Conservation (phyloP, 2,888 invertebrate genomes). For the Drosophila lacicola region DNA sequence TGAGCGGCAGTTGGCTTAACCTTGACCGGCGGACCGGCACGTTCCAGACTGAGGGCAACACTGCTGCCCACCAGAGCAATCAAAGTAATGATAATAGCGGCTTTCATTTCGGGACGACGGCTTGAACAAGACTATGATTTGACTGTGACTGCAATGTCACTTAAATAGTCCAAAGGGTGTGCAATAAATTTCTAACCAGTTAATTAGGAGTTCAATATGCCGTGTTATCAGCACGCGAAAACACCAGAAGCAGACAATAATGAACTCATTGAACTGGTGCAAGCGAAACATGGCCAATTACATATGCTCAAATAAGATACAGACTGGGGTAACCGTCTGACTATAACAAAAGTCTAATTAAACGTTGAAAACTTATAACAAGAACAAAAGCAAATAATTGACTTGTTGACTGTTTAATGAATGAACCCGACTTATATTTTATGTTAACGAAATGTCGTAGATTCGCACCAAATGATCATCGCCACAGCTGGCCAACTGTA, state of each 20-base stretch:
- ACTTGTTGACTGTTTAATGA: constrained; percentile 5
- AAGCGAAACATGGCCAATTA: constrained; percentile 45
- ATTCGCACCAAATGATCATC: constrained; percentile 90
- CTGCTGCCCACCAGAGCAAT: constrained; percentile 39
- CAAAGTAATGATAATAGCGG: constrained; percentile 41
- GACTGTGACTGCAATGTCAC: not conserved
- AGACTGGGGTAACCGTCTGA: constrained; percentile 2
- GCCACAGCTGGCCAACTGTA: constrained; percentile 91
- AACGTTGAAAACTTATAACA: constrained; percentile 3
- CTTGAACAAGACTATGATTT: constrained; percentile 41
- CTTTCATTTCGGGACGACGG: constrained; percentile 44
- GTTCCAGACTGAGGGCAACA: constrained; percentile 15
- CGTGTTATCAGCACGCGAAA: constrained; percentile 43
- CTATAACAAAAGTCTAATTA: constrained; percentile 35
- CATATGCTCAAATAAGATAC: constrained; percentile 47
- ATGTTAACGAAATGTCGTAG: constrained; percentile 64
- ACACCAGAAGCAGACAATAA: constrained; percentile 28
- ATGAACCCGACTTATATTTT: constrained; percentile 16
- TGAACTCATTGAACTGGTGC: constrained; percentile 1
- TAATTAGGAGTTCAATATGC: constrained; percentile 47
- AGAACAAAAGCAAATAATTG: constrained; percentile 1
- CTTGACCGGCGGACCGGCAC: constrained; percentile 37
- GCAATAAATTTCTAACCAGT: constrained; percentile 21
- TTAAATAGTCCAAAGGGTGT: constrained; percentile 51
- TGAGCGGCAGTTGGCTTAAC: not conserved